Evolutionary conservation across 2,888 invertebrate species (phyloP).

Genomic region (Neuroscelio doddi): DNA sequence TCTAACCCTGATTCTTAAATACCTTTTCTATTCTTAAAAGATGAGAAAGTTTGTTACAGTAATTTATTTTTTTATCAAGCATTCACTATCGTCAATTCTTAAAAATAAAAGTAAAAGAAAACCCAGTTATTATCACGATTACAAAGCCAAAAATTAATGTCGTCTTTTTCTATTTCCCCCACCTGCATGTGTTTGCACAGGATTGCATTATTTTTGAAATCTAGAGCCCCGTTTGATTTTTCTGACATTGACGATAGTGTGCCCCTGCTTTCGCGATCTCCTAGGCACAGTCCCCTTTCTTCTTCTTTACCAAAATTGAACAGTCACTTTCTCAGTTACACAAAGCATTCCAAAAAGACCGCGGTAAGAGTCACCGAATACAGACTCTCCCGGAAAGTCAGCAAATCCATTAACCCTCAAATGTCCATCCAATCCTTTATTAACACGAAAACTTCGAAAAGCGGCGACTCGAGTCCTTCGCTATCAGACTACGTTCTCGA

Average conservation of each 20-base stretch:
- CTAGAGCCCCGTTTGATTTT: slow-evolving; percentile 55
- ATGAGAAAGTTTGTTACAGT: too few relatives aligned
- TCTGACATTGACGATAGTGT: slow-evolving; percentile 61
- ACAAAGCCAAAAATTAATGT: slow-evolving; percentile 36
- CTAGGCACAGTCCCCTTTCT: slow-evolving; percentile 43
- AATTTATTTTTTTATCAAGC: too few relatives aligned
- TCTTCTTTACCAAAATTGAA: slow-evolving; percentile 45
- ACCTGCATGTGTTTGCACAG: slow-evolving; percentile 60
- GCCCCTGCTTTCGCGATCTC: slow-evolving; percentile 51
- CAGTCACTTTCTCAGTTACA: slow-evolving; percentile 50
- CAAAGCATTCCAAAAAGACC: slow-evolving; percentile 41
- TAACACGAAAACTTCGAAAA: slow-evolving; percentile 29
- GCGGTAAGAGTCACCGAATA: slow-evolving; percentile 50
- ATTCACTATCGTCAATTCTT: too few relatives aligned
- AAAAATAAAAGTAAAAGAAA: too few relatives aligned
- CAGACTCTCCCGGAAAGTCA: slow-evolving; percentile 26
- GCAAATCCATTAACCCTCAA: slow-evolving; percentile 35
- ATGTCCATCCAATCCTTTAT: slow-evolving; percentile 36
- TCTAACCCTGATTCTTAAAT: too few relatives aligned
- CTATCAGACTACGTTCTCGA: slow-evolving; percentile 66
- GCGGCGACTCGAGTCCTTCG: slow-evolving; percentile 54
- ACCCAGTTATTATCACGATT: not conserved
- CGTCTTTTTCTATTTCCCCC: slow-evolving; percentile 52
- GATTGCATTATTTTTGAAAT: slow-evolving; percentile 59
- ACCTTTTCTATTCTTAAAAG: too few relatives aligned